Evolutionary conservation across 1,140 invertebrate species (phyloP), one percentile per base, ranked within the genome.

Genomic region (Drosophila ohnishii): DNA sequence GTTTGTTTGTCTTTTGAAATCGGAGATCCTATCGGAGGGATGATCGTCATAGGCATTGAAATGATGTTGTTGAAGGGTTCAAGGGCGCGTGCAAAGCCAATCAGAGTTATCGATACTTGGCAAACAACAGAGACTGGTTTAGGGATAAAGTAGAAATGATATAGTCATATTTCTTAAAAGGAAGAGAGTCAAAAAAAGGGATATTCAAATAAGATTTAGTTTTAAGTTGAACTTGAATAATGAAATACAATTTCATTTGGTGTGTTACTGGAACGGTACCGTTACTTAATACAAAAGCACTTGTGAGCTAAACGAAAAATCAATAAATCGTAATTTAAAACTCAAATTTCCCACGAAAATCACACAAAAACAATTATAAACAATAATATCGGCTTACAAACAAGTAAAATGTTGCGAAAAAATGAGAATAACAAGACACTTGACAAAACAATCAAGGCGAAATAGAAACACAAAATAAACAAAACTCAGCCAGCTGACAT

Each of bases 401-500:
- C 44, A 65, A 65, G 60, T 45, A 35, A 13, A 64, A 64, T 51
- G 22, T 64, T 69, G 50, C 42, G 16, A 19, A 58, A 71, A 71
- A 57, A 28, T 16, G 2, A 28, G 69, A 13, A 55, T n/a, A 63
- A 55, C 22, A 55, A 44, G 64, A 65, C 57, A 51, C 48, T 64
- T 75, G 69, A 75, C 59, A 69, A 64, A 75, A 62, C 55, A 77
- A 61, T 60, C 56, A 77, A 70, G 40, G 62, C 45, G 19, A 51
- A 66, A 39, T 44, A 65, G 40, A 64, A 63, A 56, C 56, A 40
- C 25, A 62, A 72, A 65, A 66, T 42, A 67, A 65, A 67, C 65
- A 67, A 67, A 37, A 63, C 30, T 61, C 34, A 25, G 53, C 73
- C 73, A 75, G 73, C 73, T 75, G 73, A 88, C 78, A 71, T 72